These are phyloP conservation scores for Triplophysa dalaica DNA, from an alignment of 2,113 vertebrate species.

Conservation along the genomic window DNA sequence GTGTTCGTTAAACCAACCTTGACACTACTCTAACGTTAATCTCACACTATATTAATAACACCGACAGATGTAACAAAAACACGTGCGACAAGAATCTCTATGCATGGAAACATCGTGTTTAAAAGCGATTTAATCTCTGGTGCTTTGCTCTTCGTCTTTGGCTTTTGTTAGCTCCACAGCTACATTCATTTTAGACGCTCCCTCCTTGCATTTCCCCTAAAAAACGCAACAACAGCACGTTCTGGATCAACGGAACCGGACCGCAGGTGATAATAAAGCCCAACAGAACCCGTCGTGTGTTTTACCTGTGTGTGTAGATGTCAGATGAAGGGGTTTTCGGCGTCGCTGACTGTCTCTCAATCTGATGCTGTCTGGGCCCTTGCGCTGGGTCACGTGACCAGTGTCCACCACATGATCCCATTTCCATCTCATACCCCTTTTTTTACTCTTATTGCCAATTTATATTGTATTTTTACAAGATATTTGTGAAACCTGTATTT, in stretches of 20 bases:
- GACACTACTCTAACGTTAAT: no score
- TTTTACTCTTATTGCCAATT: background rate
- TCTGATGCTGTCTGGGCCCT: slow-evolving; percentile 22
- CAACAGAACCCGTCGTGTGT: background rate
- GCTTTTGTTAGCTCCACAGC: slow-evolving; percentile 35
- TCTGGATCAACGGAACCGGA: background rate
- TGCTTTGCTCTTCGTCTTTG: background rate
- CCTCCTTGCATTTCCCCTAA: background rate
- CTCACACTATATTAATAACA: no score
- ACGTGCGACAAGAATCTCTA: background rate
- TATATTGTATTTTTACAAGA: background rate
- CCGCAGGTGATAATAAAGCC: background rate
- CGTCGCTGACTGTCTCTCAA: background rate
- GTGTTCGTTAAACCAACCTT: no score
- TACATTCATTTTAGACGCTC: slow-evolving; percentile 15
- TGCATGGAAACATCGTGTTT: background rate
- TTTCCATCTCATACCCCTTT: background rate
- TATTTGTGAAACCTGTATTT: no score
- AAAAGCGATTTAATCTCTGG: background rate
- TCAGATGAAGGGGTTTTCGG: slow-evolving; percentile 8
- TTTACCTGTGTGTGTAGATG: slow-evolving; percentile 4
- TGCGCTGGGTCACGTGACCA: slow-evolving; percentile 18
- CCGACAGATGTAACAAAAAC: no score
- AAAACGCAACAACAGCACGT: background rate
- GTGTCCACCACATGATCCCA: slow-evolving; percentile 19